A percentile compares a stretch with the other conserved stretches of the same genome.
Conservation (phyloP, 2,888 invertebrate genomes). For the Drosophila longiperda region DNA sequence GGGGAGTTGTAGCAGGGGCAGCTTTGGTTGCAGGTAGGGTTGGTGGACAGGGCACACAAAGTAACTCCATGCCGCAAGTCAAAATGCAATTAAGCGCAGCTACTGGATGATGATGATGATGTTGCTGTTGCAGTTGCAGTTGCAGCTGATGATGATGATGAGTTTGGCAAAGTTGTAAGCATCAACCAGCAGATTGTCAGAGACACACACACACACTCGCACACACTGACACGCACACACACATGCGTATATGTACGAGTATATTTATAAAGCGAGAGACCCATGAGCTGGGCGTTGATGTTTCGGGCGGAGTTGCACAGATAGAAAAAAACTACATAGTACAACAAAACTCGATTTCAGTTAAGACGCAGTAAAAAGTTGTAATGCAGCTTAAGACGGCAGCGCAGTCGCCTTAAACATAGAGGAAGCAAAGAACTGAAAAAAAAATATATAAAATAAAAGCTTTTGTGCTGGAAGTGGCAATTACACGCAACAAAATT, state of each 20-base stretch:
- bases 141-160: conserved; percentile 29
- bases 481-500: conserved; percentile 79
- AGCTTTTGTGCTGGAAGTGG: conserved; percentile 70
- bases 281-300: conserved; percentile 75
- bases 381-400: conserved; percentile 81
- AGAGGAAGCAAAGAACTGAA: conserved; percentile 77
- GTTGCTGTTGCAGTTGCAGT: conserved; percentile 16
- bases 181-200: conserved; percentile 72
- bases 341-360: conserved; percentile 80
- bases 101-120: conserved; percentile 44
- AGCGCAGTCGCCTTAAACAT: conserved; percentile 77
- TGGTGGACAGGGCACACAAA: conserved; percentile 52
- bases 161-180: conserved; percentile 61
- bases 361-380: conserved; percentile 82
- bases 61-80: conserved; percentile 81
- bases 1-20: background rate
- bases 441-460: conserved; percentile 38
- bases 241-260: conserved; percentile 11
- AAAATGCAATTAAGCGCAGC: conserved; percentile 80
- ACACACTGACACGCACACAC: background rate
- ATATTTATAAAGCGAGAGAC: conserved; percentile 36
- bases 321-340: conserved; percentile 74
- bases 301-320: conserved; percentile 77
- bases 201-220: conserved; percentile 42
- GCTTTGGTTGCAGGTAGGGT: background rate